A percentile compares a stretch with the other conserved stretches of the same genome.
phyloP scores from a whole-genome alignment of 2,113 vertebrate species.

The Panthera uncia region DNA sequence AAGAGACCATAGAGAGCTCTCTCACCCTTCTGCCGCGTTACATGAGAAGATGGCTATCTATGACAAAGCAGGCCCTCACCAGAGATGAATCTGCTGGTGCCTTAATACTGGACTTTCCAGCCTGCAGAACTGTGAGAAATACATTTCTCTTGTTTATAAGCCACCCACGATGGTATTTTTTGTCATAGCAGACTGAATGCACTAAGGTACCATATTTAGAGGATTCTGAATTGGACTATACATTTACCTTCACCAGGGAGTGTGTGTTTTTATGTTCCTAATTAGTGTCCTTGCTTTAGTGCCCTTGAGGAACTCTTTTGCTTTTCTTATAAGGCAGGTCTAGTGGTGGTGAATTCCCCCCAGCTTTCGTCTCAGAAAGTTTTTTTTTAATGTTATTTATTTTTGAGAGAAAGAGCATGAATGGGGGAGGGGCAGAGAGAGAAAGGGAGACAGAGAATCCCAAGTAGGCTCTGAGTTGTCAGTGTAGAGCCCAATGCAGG shows the following conservation, averaged over 20 bases:
- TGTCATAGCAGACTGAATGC: neutral
- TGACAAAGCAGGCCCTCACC: neutral
- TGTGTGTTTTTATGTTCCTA: neutral
- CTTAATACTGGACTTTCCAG: too few species aligned
- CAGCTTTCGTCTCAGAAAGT: neutral
- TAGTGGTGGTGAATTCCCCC: too few species aligned
- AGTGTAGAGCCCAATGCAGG: too few species aligned
- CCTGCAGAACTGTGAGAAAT: neutral
- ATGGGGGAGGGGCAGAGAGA: too few species aligned
- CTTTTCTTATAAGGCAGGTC: neutral
- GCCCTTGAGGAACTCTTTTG: neutral
- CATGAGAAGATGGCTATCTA: neutral
- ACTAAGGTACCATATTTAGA: neutral
- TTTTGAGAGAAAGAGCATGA: too few species aligned
- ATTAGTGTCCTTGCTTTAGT: neutral
- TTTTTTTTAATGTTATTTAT: too few species aligned
- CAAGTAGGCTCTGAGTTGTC: too few species aligned
- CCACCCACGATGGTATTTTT: neutral
- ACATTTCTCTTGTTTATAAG: neutral
- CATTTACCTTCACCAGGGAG: neutral
- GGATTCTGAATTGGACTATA: neutral
- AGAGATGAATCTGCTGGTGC: neutral
- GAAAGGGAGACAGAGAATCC: too few species aligned
- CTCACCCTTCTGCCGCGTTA: neutral
- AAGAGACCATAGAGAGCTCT: neutral